These are phyloP conservation scores for Helarctos malayanus DNA, from an alignment of 2,797 vertebrate species.

Conservation along the genomic window DNA sequence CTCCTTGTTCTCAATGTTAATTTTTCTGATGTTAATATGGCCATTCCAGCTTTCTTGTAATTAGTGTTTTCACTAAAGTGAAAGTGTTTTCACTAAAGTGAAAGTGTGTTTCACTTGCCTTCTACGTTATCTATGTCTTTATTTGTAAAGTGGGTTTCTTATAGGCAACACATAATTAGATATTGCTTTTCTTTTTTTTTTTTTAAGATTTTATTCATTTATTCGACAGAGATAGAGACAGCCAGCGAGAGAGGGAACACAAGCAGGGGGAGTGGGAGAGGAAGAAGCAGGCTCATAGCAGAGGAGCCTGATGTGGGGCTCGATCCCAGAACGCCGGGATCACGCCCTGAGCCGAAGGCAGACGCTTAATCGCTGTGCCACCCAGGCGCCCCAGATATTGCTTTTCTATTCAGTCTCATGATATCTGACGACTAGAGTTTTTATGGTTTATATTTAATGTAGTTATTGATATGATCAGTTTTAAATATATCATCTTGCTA, in stretches of 20 bases:
- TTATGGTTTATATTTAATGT: neutral
- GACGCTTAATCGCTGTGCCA: too few species aligned
- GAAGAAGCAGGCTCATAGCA: too few species aligned
- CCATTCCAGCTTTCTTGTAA: neutral
- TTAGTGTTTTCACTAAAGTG: neutral
- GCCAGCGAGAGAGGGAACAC: too few species aligned
- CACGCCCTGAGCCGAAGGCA: too few species aligned
- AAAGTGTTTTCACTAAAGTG: neutral
- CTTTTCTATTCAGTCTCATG: neutral
- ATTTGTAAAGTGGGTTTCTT: neutral
- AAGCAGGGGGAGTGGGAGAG: too few species aligned
- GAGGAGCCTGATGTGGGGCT: too few species aligned
- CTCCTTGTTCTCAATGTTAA: neutral
- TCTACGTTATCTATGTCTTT: neutral
- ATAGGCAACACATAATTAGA: neutral
- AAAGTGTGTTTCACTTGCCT: neutral
- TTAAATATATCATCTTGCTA: neutral
- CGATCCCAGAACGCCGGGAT: too few species aligned
- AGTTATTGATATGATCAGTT: neutral
- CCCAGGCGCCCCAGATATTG: neutral
- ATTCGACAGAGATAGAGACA: too few species aligned
- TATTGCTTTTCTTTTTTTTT: neutral
- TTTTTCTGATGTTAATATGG: neutral
- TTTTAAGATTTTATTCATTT: too few species aligned
- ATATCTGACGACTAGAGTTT: neutral